Base-by-base conservation (phyloP, 2,888 invertebrate species). In the Mesochorus sp. region DNA sequence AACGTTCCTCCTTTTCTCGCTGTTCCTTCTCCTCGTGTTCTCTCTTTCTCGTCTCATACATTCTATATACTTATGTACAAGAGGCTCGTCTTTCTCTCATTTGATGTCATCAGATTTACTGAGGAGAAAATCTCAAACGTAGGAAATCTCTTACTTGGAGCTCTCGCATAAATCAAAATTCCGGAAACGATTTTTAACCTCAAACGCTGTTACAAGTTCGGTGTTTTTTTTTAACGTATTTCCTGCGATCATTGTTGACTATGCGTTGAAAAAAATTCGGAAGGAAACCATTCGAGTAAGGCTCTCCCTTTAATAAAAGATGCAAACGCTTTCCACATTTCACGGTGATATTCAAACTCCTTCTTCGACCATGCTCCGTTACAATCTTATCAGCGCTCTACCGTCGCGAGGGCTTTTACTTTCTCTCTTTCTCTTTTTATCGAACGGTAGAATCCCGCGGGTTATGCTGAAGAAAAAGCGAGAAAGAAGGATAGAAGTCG, bases 261-360 rank as follows among this genome's bases (percentile, higher is more conserved):
- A 14, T 8, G 44, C 34, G 12, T 5, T 14, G 17, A 14, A 28
- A 19, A 68, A 47, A 34, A 34, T 5, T 61, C 68, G 77, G 77
- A 77, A 80, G 80, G 79, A 73, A 78, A 49, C 59, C 57, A 21
- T 78, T 78, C 47, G 24, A 5, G 8, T 64, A 59, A 42, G 34
- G n/a, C 57, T 78, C 59, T 79, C 80, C 81, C 85, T n/a, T n/a
- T n/a, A n/a, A n/a, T 83, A 57, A 26, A 79, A 85, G 87, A 88
- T 86, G 87, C 87, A 86, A 82, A 81, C 86, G 85, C 82, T 84
- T 83, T 71, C 79, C 80, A 84, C 84, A 81, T 86, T 88, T 87
- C 84, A 84, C 84, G 80, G 64, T 84, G 88, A 85, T 88, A 87
- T 85, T 87, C 87, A 84, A 88, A 88, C 88, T 88, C 87, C 85